These are phyloP conservation scores for Agrochola lota DNA, from an alignment of 2,888 invertebrate genomes.

Conservation along the genomic window DNA sequence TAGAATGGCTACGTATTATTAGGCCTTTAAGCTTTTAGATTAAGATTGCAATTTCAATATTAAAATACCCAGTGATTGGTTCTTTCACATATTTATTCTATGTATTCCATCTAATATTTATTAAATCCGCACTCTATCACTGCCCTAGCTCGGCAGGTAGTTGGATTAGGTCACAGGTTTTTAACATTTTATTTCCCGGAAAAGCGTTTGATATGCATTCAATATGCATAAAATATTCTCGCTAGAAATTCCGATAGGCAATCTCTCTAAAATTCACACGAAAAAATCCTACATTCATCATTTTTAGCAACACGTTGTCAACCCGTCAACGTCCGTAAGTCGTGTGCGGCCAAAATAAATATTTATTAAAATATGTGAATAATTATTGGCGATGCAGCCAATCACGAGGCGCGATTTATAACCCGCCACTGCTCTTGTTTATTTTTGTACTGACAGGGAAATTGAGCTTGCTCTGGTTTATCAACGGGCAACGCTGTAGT, in stretches of 20 bases:
- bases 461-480: slow-evolving; percentile 67
- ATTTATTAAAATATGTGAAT: slow-evolving; percentile 74
- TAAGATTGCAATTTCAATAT: neutral
- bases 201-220: slow-evolving; percentile 38
- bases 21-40: neutral
- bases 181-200: slow-evolving; percentile 24
- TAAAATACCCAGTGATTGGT: neutral
- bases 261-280: slow-evolving; percentile 57
- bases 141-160: neutral
- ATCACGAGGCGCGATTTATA: slow-evolving; percentile 71
- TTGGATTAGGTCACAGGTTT: slow-evolving; percentile 14
- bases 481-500: slow-evolving; percentile 52
- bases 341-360: slow-evolving; percentile 70
- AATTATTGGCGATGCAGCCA: slow-evolving; percentile 73
- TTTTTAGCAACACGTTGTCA: slow-evolving; percentile 65
- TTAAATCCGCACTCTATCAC: neutral
- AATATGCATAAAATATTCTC: slow-evolving; percentile 48
- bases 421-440: slow-evolving; percentile 68
- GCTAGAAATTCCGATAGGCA: slow-evolving; percentile 43
- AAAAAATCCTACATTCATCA: slow-evolving; percentile 62
- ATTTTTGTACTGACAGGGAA: slow-evolving; percentile 73
- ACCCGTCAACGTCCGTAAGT: slow-evolving; percentile 59
- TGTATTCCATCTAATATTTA: slow-evolving; percentile 5
- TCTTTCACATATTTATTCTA: neutral
- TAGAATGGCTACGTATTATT: neutral